Base-by-base conservation (phyloP, 2,113 vertebrate genomes). In the Anas platyrhynchos region DNA sequence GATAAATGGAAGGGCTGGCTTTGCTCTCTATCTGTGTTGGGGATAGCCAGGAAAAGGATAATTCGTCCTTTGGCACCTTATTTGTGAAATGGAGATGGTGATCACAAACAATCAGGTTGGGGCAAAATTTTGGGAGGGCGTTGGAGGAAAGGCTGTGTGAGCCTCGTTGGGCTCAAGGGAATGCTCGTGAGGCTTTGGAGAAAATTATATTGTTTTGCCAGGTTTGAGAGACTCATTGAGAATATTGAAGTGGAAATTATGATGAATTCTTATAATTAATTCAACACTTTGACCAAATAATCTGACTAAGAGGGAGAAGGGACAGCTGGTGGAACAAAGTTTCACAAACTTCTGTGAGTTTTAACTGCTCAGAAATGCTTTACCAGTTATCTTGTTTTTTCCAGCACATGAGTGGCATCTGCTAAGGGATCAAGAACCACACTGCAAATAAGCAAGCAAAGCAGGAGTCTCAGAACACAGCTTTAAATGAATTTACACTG, bases 201-300 rank as follows among this genome's bases (percentile, higher is more conserved):
- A 63, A 20, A 11, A 29, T 86, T 94, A 94, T n/a, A 59, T 43
- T 83, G 72, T 68, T 89, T 92, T 89, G n/a, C 41, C 58, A 11
- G 1, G 3, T 77, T 87, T 41, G 34, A 69, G 78, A 80, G 63
- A 83, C 55, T 38, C 85, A 58, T 7, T 77, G 55, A 46, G 44
- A 89, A 61, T 66, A 69, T 82, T 79, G 56, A 78, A 94, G 59
- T 76, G 25, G 50, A 95, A 94, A 91, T 84, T 59, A 80, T 82
- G 52, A 76, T 82, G 52, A 83, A 74, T 79, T 87, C 32, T 43
- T 68, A 27, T 91, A 71, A 58, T 88, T 83, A 74, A 85, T 48
- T 83, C 72, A 88, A 25, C 8, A 11, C 91, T 91, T 88, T 91
- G 66, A 86, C 66, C 32, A 55, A 76, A 23, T 21, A 73, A 73